Evolutionary conservation across 2,888 invertebrate genomes (phyloP), one percentile per base, ranked within the genome.

Genomic region (Meiosimyza platycephala): DNA sequence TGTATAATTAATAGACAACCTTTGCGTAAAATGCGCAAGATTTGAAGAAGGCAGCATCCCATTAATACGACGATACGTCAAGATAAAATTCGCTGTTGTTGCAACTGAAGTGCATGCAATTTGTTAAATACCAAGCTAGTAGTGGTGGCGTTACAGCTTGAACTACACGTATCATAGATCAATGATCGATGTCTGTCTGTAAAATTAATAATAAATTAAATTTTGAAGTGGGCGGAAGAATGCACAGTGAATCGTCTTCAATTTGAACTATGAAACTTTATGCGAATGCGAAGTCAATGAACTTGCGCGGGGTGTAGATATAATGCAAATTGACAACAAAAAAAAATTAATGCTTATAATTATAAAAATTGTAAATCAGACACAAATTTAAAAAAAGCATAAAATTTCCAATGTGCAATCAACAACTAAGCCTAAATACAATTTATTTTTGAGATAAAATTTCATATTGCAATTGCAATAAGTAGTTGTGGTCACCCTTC

Each of bases 141-240:
- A 50, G 22, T 28, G 59, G 64, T 51, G 50, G 50, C 64, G 18
- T 28, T 51, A 64, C 51, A 64, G 64, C 64, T 28, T 51, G 64
- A 51, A 28, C 64, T 50, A 12, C 64, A 64, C 51, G 15, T 54
- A 67, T 55, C 54, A 67, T 64, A 18, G 64, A 62, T 62, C 64
- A 40, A 55, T 54, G 66, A 40, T 7, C 18, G 57, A 12, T 57
- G n/a, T 18, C 5, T 15, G 22, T 57, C 54, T 54, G 54, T 22
- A 62, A 28, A 15, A 55, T 12, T 40, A 60, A 60, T 60, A 60
- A 60, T 60, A 69, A 69, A 60, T 69, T 60, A 60, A 16, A 60
- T 62, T 60, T 69, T 33, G 28, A 69, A 51, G 50, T 60, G 69
- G 69, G 60, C 28, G 69, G 69, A 57, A 18, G 18, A 22, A 67